Evolutionary conservation across 2,888 invertebrate genomes (phyloP).

Genomic region (Serripes groenlandicus): DNA sequence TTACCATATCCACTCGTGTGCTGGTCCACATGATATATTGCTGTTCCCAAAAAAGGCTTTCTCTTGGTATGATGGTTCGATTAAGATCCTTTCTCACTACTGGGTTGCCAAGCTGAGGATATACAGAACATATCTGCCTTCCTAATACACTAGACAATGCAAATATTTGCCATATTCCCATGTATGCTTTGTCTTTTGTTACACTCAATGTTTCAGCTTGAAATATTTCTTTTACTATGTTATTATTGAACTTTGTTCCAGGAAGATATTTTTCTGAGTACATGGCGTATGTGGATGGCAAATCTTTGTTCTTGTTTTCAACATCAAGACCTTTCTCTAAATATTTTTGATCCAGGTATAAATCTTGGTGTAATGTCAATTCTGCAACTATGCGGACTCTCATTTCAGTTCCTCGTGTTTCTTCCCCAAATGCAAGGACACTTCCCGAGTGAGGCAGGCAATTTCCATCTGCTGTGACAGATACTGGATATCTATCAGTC

Average conservation of each 20-base stretch:
- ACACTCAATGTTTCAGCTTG: background rate
- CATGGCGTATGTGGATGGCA: background rate
- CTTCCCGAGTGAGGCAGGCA: conserved; percentile 54
- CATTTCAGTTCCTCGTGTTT: conserved; percentile 22
- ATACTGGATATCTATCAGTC: conserved; percentile 7
- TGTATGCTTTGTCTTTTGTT: background rate
- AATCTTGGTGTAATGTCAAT: conserved; percentile 21
- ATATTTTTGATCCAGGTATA: conserved; percentile 33
- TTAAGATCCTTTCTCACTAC: background rate
- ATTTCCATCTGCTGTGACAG: conserved; percentile 45
- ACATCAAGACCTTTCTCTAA: conserved; percentile 11
- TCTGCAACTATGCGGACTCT: conserved; percentile 48
- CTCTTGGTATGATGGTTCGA: background rate
- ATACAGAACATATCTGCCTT: background rate
- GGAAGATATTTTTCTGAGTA: background rate
- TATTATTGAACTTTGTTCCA: background rate
- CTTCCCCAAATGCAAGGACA: conserved; percentile 38
- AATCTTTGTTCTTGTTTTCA: background rate
- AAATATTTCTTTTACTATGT: background rate
- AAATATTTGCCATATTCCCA: conserved; percentile 1
- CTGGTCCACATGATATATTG: background rate
- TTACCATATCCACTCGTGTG: background rate
- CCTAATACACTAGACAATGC: background rate
- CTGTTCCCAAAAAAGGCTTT: no score
- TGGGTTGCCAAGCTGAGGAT: background rate